These are phyloP conservation scores for Teleiodes luculella DNA, from an alignment of 2,888 invertebrate species.

Conservation along the genomic window DNA sequence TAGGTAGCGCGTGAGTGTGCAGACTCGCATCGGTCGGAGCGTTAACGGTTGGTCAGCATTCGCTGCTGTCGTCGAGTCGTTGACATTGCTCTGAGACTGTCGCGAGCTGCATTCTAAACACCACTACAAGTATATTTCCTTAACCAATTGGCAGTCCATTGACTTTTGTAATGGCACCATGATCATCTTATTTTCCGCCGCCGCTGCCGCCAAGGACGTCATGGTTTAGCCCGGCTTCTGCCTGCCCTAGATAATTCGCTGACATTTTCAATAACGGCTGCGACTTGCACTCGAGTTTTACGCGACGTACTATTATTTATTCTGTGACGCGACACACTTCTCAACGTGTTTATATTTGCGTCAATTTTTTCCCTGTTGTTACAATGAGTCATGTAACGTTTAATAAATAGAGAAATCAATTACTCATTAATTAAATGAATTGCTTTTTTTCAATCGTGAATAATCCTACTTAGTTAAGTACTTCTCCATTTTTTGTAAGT, in stretches of 20 bases:
- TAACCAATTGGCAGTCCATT: no score
- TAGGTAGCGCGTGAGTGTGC: not conserved
- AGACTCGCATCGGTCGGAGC: not conserved
- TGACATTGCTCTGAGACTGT: not conserved
- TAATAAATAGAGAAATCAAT: no score
- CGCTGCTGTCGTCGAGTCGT: not conserved
- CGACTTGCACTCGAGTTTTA: not conserved
- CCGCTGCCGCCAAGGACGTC: no score
- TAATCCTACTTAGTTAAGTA: not conserved
- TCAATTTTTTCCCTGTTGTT: not conserved
- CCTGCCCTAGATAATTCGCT: not conserved
- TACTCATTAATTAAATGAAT: not conserved
- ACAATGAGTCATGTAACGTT: not conserved
- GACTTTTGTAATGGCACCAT: not conserved
- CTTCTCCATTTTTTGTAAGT: not conserved
- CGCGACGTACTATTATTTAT: no score
- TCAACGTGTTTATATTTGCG: conserved; percentile 1
- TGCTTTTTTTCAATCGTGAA: not conserved
- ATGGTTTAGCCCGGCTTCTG: no score
- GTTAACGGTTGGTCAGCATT: not conserved
- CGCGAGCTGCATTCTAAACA: conserved; percentile 1
- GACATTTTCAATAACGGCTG: not conserved
- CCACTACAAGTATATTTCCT: no score
- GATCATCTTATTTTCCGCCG: not conserved
- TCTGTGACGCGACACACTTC: not conserved